These are phyloP conservation scores for Onthophagus sagittarius DNA, from an alignment of 2,888 invertebrate genomes.

Conservation along the genomic window DNA sequence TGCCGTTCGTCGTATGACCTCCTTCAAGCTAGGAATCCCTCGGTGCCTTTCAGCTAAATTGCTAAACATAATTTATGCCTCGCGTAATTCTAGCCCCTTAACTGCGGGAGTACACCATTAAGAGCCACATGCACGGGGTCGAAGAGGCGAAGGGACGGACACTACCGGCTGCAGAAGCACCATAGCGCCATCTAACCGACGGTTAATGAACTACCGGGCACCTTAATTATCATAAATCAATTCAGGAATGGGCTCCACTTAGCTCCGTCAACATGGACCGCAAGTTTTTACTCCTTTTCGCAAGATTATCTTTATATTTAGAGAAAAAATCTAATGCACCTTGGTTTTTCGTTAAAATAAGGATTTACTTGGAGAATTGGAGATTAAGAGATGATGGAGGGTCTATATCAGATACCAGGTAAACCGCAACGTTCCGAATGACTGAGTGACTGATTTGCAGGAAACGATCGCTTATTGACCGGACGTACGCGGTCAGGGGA, in stretches of 20 bases:
- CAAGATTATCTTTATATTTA: background rate
- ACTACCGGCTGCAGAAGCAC: background rate
- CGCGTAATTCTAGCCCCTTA: constrained; percentile 15
- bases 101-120: constrained; percentile 15
- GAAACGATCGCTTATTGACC: constrained; percentile 5
- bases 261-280: background rate
- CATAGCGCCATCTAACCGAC: constrained; percentile 23
- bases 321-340: background rate
- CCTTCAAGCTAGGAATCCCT: constrained; percentile 23
- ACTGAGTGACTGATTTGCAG: background rate
- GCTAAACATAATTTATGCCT: constrained; percentile 32
- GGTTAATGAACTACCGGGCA: constrained; percentile 30
- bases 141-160: constrained; percentile 6
- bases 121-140: constrained; percentile 15
- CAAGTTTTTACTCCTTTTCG: background rate
- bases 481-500: background rate
- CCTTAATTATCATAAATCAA: constrained; percentile 32
- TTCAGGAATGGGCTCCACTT: constrained; percentile 22
- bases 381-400: background rate
- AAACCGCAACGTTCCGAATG: background rate
- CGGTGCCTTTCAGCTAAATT: constrained; percentile 30
- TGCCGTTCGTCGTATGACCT: background rate
- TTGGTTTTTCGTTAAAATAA: background rate
- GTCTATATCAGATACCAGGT: background rate
- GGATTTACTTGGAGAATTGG: background rate